Percentiles rank a stretch among this genome's conserved stretches.
These are phyloP conservation scores for Nyctereutes procyonoides DNA, from an alignment of 2,113 vertebrate genomes.

Conservation along the genomic window DNA sequence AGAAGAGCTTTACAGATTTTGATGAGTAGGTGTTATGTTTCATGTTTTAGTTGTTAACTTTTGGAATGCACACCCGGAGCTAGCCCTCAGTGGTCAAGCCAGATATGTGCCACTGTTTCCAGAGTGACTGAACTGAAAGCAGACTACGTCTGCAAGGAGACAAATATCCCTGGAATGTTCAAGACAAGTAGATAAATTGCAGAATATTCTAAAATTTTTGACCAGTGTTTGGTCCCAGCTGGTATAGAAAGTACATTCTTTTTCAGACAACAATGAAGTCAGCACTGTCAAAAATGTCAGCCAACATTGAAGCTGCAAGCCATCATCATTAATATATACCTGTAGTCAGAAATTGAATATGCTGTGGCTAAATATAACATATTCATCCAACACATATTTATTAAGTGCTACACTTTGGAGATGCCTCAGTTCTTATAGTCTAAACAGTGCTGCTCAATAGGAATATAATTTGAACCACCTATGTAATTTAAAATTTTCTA, in stretches of 20 bases:
- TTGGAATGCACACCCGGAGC: not conserved
- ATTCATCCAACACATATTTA: not conserved
- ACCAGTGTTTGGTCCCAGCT: not conserved
- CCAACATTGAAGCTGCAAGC: not conserved
- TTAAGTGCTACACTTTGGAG: not conserved
- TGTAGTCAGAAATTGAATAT: not conserved
- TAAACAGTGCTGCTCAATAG: not conserved
- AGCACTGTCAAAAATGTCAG: not conserved
- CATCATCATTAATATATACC: not conserved
- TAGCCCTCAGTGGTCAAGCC: not conserved
- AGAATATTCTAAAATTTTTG: conserved; percentile 6
- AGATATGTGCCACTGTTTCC: not conserved
- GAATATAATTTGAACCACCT: not conserved
- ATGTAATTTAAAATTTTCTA: not conserved
- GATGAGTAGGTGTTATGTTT: not conserved
- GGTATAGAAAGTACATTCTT: not conserved
- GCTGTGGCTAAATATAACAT: not conserved
- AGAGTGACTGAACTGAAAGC: not conserved
- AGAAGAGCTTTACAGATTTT: not conserved
- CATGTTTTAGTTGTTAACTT: not conserved
- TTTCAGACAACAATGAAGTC: not conserved
- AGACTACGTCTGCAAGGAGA: not conserved
- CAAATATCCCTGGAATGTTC: not conserved
- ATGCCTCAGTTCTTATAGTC: not conserved
- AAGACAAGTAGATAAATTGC: not conserved